Evolutionary conservation across 2,888 invertebrate species (phyloP).

Genomic region (Eupeodes luniger): DNA sequence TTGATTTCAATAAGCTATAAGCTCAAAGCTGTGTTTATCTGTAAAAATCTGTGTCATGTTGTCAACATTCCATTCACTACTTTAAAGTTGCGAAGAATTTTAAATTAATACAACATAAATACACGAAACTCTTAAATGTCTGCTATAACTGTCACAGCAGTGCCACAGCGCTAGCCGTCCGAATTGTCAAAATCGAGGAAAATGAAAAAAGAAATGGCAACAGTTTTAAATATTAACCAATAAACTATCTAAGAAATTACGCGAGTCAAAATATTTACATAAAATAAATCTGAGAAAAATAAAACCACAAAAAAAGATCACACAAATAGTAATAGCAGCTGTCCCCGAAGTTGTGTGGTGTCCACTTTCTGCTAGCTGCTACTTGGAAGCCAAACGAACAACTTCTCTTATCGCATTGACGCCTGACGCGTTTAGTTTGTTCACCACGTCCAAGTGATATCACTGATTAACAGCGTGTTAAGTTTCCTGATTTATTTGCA

Average conservation of each 20-base stretch:
- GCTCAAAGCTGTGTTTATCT: too few species aligned
- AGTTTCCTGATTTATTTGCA: slow-evolving; percentile 75
- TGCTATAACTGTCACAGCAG: slow-evolving; percentile 5
- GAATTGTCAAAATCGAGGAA: slow-evolving; percentile 31
- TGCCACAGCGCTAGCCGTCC: not conserved
- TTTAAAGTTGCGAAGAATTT: not conserved
- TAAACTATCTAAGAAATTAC: slow-evolving; percentile 25
- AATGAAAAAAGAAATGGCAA: not conserved
- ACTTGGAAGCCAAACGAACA: not conserved
- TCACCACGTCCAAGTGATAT: slow-evolving; percentile 49
- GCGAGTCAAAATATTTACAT: slow-evolving; percentile 32
- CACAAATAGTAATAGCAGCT: slow-evolving; percentile 4
- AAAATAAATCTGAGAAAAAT: not conserved
- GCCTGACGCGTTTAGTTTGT: slow-evolving; percentile 53
- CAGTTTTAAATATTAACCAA: slow-evolving; percentile 2
- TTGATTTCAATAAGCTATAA: not conserved
- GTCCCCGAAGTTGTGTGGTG: not conserved
- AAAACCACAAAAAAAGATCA: not conserved
- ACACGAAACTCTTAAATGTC: not conserved
- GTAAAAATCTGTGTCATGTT: slow-evolving; percentile 12
- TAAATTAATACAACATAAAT: not conserved
- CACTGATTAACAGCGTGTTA: slow-evolving; percentile 56
- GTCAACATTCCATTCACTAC: slow-evolving; percentile 9
- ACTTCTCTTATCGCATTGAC: slow-evolving; percentile 39
- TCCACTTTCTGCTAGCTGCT: not conserved